A percentile compares a stretch with the other conserved stretches of the same genome.
Evolutionary conservation across 2,888 invertebrate genomes (phyloP).

Genomic region (Tiliacea citrago): DNA sequence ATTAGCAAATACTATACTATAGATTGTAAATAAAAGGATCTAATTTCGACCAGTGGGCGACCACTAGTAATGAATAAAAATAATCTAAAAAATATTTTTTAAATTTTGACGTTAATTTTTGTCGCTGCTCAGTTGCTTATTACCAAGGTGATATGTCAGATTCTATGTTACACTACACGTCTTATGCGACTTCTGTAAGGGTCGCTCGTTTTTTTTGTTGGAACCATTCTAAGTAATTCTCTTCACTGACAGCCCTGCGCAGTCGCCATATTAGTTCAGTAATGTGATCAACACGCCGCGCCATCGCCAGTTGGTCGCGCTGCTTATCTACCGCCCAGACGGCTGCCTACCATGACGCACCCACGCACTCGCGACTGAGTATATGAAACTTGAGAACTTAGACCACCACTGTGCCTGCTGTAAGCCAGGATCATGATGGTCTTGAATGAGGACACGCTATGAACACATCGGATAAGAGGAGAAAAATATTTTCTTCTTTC

Average conservation of each 20-base stretch:
- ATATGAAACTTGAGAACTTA: neutral
- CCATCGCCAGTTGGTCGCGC: conserved; percentile 36
- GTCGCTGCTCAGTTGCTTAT: too few species aligned
- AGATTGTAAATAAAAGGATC: too few species aligned
- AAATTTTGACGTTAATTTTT: too few species aligned
- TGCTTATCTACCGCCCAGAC: conserved; percentile 43
- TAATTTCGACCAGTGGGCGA: too few species aligned
- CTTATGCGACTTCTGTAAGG: too few species aligned
- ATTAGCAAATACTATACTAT: too few species aligned
- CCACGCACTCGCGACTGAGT: conserved; percentile 22
- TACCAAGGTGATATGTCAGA: too few species aligned
- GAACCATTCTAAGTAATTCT: neutral
- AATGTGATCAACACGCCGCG: conserved; percentile 46
- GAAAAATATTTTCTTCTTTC: too few species aligned
- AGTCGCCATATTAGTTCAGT: conserved; percentile 40
- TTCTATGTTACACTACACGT: too few species aligned
- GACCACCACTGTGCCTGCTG: neutral
- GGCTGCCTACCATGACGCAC: conserved; percentile 41
- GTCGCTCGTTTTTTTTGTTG: neutral
- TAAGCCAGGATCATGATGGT: neutral
- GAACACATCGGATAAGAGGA: neutral
- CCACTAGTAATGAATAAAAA: too few species aligned
- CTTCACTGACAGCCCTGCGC: conserved; percentile 37
- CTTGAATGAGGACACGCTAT: neutral
- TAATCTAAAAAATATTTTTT: too few species aligned